phyloP scores from a whole-genome alignment of 1,140 invertebrate genomes.

The Hycleus cichorii region DNA sequence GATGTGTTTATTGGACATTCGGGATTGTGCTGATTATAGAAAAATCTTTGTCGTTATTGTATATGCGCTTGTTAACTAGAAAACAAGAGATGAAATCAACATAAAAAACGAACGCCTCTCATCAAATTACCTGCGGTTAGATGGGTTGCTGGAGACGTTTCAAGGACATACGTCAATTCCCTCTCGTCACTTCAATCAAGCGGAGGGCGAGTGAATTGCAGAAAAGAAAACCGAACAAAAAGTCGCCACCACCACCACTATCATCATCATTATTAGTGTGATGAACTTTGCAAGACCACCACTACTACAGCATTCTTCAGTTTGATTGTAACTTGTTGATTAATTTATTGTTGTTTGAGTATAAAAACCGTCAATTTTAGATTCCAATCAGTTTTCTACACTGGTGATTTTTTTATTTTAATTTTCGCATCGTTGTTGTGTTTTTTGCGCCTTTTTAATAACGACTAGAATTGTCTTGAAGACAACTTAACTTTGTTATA shows the following conservation, averaged over 20 bases:
- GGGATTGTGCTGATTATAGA: neutral
- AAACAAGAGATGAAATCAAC: slow-evolving; percentile 22
- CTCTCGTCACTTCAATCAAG: slow-evolving; percentile 7
- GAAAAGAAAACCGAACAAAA: neutral
- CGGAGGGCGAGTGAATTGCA: neutral
- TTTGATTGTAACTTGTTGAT: too few species aligned
- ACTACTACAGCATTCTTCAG: too few species aligned
- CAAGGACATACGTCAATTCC: slow-evolving; percentile 23
- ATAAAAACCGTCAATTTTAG: too few species aligned
- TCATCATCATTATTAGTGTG: too few species aligned
- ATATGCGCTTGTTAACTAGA: slow-evolving; percentile 21
- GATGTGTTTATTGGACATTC: slow-evolving; percentile 18
- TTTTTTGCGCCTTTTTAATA: too few species aligned
- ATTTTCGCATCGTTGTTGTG: too few species aligned
- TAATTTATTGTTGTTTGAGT: too few species aligned
- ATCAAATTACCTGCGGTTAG: slow-evolving; percentile 27
- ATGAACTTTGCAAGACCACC: too few species aligned
- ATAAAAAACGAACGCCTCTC: slow-evolving; percentile 1
- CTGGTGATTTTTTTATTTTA: too few species aligned
- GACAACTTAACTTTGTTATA: slow-evolving; percentile 25
- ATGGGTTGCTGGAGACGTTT: slow-evolving; percentile 4
- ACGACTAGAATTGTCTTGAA: too few species aligned
- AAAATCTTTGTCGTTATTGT: too few species aligned
- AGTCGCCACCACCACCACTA: neutral
- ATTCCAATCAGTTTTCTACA: too few species aligned